A percentile compares a stretch with the other conserved stretches of the same genome.
phyloP scores from a whole-genome alignment of 2,888 invertebrate species.

The Hirtodrosophila alboralis region DNA sequence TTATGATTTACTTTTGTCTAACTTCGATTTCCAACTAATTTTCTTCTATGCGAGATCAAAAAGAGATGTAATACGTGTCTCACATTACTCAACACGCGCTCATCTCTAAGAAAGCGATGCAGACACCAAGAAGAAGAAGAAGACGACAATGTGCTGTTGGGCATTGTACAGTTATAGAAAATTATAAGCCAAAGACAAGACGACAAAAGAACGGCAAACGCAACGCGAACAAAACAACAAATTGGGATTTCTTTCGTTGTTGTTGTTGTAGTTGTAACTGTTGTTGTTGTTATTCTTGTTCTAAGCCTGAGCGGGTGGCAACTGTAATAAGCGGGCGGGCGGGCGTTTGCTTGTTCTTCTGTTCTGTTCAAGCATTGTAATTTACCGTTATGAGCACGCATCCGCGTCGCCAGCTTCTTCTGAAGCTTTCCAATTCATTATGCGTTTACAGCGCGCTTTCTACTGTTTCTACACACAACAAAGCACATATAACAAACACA shows the following conservation, averaged over 20 bases:
- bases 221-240: conserved; percentile 36
- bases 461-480: conserved; percentile 20
- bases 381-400: conserved; percentile 67
- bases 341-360: conserved; percentile 1
- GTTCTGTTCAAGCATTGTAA: conserved; percentile 40
- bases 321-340: conserved; percentile 6
- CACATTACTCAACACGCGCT: conserved; percentile 4
- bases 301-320: conserved; percentile 22
- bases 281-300: conserved; percentile 1
- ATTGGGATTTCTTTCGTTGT: background rate
- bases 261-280: conserved; percentile 2
- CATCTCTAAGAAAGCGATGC: conserved; percentile 1
- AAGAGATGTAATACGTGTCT: too few species aligned
- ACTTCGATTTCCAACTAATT: too few species aligned
- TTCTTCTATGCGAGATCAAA: too few species aligned
- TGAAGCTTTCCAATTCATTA: conserved; percentile 44
- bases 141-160: conserved; percentile 42
- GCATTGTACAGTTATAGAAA: conserved; percentile 66
- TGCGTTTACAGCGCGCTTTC: conserved; percentile 54
- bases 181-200: conserved; percentile 59
- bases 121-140: conserved; percentile 6
- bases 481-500: conserved; percentile 5
- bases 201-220: conserved; percentile 43
- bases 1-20: too few species aligned
- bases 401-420: conserved; percentile 22